Conservation (phyloP, 2,113 vertebrate genomes). For the Halichoeres trimaculatus region DNA sequence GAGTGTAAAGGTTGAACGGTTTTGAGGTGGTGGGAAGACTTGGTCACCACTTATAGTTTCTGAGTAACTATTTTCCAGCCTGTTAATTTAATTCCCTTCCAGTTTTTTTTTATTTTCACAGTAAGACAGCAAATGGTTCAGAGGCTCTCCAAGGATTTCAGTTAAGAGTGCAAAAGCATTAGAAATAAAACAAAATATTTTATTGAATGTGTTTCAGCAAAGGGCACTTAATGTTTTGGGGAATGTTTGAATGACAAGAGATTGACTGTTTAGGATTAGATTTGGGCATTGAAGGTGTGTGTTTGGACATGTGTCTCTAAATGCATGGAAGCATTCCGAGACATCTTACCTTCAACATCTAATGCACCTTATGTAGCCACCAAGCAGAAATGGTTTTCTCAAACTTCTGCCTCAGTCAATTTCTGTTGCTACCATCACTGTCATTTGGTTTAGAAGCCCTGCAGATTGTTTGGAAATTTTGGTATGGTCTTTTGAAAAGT, state of each 20-base stretch:
- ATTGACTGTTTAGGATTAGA: slow-evolving; percentile 38
- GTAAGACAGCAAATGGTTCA: slow-evolving; percentile 74
- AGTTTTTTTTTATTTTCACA: slow-evolving; percentile 64
- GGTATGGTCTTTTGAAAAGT: slow-evolving; percentile 51
- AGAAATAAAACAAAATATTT: slow-evolving; percentile 24
- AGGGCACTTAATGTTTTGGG: slow-evolving; percentile 14
- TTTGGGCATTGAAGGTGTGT: slow-evolving; percentile 64
- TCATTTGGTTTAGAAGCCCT: slow-evolving; percentile 27
- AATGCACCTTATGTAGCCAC: slow-evolving; percentile 60
- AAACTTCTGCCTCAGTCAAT: slow-evolving; percentile 56
- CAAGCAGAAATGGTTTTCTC: slow-evolving; percentile 40
- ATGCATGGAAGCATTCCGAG: slow-evolving; percentile 32
- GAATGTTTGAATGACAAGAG: slow-evolving; percentile 31
- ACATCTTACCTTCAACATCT: slow-evolving; percentile 44
- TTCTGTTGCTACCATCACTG: slow-evolving; percentile 54
- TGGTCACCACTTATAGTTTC: slow-evolving; percentile 68
- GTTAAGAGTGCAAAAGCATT: slow-evolving; percentile 31
- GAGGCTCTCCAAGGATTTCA: slow-evolving; percentile 82
- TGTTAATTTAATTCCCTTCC: slow-evolving; percentile 78
- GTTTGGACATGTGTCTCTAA: slow-evolving; percentile 37
- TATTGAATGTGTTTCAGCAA: slow-evolving; percentile 55
- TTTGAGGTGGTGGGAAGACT: slow-evolving; percentile 60
- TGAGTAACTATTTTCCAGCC: slow-evolving; percentile 71
- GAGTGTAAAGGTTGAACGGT: slow-evolving; percentile 55
- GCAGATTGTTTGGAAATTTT: slow-evolving; percentile 53